Evolutionary conservation across 2,113 vertebrate genomes (phyloP).

Genomic region (Sinocyclocheilus anshuiensis): DNA sequence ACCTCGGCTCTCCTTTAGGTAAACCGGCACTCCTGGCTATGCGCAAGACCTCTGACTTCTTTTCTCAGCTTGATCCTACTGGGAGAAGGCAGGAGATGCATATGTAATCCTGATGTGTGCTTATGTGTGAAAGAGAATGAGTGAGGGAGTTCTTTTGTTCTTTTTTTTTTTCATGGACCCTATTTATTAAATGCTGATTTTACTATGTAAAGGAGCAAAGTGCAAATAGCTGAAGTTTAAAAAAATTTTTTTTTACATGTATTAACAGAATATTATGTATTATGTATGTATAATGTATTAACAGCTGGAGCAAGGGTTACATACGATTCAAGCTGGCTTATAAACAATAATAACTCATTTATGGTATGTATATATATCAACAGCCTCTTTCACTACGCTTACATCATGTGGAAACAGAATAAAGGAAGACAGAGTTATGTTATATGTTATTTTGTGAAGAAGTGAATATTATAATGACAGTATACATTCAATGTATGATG

Average conservation of each 20-base stretch:
- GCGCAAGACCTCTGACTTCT: constrained; percentile 54
- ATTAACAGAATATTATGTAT: neutral
- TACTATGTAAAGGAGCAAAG: constrained; percentile 17
- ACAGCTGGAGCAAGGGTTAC: neutral
- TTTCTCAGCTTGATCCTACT: constrained; percentile 45
- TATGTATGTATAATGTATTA: neutral
- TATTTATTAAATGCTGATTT: constrained; percentile 31
- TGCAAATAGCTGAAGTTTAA: neutral
- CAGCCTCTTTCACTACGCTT: neutral
- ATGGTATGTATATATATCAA: neutral
- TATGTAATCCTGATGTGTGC: constrained; percentile 52
- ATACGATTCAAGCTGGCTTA: neutral
- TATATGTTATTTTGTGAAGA: neutral
- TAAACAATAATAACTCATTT: neutral
- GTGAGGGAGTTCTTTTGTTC: constrained; percentile 15
- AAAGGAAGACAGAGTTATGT: neutral
- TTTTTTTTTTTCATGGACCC: constrained; percentile 17
- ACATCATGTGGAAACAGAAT: neutral
- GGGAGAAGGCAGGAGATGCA: constrained; percentile 53
- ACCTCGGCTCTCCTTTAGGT: constrained; percentile 55
- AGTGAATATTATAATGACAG: neutral
- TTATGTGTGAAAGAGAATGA: constrained; percentile 10
- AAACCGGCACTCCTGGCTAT: constrained; percentile 56
- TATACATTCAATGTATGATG: neutral
- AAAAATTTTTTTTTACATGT: neutral